These are phyloP conservation scores for Cynocephalus volans DNA, from an alignment of 2,113 vertebrate genomes.

Conservation along the genomic window DNA sequence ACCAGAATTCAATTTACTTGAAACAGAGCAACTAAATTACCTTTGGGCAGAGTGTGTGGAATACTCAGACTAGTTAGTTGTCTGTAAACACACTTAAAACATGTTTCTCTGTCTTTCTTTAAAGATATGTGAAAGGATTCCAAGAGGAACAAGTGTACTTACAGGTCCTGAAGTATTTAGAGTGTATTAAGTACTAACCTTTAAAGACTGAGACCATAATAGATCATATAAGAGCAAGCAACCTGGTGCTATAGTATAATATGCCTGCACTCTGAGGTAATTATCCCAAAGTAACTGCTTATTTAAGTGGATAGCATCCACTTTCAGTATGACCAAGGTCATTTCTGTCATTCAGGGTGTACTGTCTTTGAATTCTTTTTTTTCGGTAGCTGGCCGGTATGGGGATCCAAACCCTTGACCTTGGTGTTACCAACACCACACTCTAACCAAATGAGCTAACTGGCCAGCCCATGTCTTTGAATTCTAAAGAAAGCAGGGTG, in stretches of 20 bases:
- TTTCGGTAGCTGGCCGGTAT: no score
- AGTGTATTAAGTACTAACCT: conserved; percentile 59
- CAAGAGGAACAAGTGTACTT: conserved; percentile 43
- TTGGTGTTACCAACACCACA: no score
- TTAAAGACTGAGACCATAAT: conserved; percentile 58
- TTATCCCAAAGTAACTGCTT: background rate
- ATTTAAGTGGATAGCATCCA: background rate
- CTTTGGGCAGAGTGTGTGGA: conserved; percentile 7
- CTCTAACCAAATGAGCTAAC: no score
- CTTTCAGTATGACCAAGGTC: background rate
- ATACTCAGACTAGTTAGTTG: conserved; percentile 22
- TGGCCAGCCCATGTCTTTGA: background rate
- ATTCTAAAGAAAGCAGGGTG: conserved; percentile 10
- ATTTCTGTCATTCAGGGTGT: background rate
- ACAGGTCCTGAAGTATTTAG: background rate
- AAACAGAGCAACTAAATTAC: conserved; percentile 70
- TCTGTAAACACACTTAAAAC: conserved; percentile 28
- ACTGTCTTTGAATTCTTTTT: conserved; percentile 35
- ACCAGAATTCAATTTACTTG: conserved; percentile 65
- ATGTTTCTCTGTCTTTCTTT: conserved; percentile 52
- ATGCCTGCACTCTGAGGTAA: background rate
- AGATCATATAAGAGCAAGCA: background rate
- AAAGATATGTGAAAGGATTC: conserved; percentile 42
- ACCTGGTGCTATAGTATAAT: background rate
- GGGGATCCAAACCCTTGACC: no score